A percentile compares a stretch with the other conserved stretches of the same genome.
Conservation (phyloP, 2,888 invertebrate species). For the Escarpia spicata region DNA sequence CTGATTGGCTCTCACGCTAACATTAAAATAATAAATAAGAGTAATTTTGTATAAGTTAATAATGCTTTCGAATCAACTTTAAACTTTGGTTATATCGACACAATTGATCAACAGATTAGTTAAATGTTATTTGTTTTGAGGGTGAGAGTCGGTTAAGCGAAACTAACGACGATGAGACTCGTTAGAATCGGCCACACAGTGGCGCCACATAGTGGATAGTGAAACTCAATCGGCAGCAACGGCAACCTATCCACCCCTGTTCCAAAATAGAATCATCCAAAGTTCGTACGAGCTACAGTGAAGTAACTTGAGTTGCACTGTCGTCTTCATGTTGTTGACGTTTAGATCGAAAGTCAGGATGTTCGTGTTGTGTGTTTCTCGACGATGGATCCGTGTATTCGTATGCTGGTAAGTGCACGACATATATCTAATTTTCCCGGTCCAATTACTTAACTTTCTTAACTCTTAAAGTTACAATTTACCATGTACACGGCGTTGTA, state of each 20-base stretch:
- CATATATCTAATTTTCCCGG: not conserved
- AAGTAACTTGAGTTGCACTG: not conserved
- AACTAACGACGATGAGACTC: too few relatives aligned
- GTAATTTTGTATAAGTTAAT: too few relatives aligned
- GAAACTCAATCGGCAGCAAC: not conserved
- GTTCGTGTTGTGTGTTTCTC: not conserved
- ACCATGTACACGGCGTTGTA: too few relatives aligned
- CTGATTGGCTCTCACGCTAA: too few relatives aligned
- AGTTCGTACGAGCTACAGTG: not conserved
- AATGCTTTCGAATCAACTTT: too few relatives aligned
- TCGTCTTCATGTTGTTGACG: not conserved
- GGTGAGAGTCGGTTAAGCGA: too few relatives aligned
- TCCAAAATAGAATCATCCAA: not conserved
- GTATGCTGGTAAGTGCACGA: not conserved
- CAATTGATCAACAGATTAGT: too few relatives aligned
- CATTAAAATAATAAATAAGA: too few relatives aligned
- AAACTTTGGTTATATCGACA: too few relatives aligned
- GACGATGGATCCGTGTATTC: not conserved
- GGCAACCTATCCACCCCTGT: not conserved
- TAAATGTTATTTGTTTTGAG: too few relatives aligned
- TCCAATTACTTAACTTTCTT: too few relatives aligned
- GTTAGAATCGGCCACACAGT: not conserved
- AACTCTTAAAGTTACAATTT: too few relatives aligned
- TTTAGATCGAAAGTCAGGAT: not conserved
- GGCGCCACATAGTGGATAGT: not conserved